A percentile compares a stretch with the other conserved stretches of the same genome.
Evolutionary conservation across 2,888 invertebrate genomes (phyloP).

Genomic region (Trypoxylon attenuatum): DNA sequence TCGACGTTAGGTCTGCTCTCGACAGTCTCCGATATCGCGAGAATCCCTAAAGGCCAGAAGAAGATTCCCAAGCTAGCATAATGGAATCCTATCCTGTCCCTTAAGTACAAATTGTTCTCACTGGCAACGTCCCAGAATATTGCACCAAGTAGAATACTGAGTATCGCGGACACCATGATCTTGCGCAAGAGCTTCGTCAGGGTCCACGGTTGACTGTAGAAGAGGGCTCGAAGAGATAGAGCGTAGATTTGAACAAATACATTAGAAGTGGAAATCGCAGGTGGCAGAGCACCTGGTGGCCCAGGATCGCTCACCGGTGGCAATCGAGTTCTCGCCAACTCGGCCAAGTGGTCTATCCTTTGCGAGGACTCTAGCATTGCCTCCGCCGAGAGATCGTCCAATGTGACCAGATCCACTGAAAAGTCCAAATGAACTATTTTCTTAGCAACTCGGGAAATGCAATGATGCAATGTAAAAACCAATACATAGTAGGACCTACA

Average conservation of each 20-base stretch:
- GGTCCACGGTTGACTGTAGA: constrained; percentile 91
- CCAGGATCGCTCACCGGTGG: constrained; percentile 81
- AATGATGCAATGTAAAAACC: not conserved
- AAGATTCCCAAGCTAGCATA: constrained; percentile 87
- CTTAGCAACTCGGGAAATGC: too few species aligned
- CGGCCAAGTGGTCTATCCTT: constrained; percentile 91
- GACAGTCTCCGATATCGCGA: constrained; percentile 73
- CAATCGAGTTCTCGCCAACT: constrained; percentile 84
- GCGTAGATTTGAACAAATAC: constrained; percentile 84
- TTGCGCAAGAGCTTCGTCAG: constrained; percentile 86
- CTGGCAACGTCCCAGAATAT: constrained; percentile 92
- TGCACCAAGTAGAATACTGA: constrained; percentile 89
- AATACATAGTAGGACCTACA: constrained; percentile 78
- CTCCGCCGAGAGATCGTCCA: constrained; percentile 94
- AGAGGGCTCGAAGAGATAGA: constrained; percentile 78
- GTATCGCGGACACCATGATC: constrained; percentile 85
- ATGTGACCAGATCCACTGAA: constrained; percentile 93
- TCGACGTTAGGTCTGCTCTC: constrained; percentile 79
- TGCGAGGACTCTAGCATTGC: constrained; percentile 96
- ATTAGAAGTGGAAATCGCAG: constrained; percentile 80
- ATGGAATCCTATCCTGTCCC: constrained; percentile 91
- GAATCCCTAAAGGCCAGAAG: constrained; percentile 82
- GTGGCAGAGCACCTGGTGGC: constrained; percentile 85
- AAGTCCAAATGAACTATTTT: too few species aligned
- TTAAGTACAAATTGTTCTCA: constrained; percentile 83